phyloP scores from a whole-genome alignment of 1,140 invertebrate genomes.

The Ceratitis capitata region DNA sequence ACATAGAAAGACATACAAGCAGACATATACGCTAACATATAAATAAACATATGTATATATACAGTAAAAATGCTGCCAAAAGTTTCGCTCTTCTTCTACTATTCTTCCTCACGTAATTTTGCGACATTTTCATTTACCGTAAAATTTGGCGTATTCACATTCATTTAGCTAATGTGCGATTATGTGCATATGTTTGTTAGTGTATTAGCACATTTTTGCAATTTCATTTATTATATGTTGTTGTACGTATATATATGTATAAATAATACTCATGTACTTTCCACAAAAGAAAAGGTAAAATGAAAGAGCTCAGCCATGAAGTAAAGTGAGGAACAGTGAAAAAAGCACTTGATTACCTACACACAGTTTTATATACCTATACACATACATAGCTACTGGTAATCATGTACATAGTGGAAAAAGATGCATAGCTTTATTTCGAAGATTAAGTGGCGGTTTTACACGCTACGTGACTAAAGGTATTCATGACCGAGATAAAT shows the following conservation, averaged over 20 bases:
- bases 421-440: background rate
- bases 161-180: conserved; percentile 28
- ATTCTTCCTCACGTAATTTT: background rate
- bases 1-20: too few species aligned
- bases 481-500: background rate
- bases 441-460: conserved; percentile 24
- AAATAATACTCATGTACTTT: too few species aligned
- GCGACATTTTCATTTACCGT: background rate
- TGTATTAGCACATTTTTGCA: conserved; percentile 15
- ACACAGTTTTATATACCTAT: background rate
- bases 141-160: conserved; percentile 1
- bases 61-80: too few species aligned
- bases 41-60: background rate
- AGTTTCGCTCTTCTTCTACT: background rate
- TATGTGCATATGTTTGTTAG: conserved; percentile 17
- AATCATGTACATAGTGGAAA: background rate
- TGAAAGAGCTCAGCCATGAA: background rate
- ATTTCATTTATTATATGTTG: background rate
- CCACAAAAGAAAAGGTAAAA: too few species aligned
- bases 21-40: background rate
- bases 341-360: too few species aligned
- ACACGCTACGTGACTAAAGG: conserved; percentile 11
- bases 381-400: background rate
- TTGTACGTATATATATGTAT: too few species aligned
- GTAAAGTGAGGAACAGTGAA: background rate